Percentiles rank a stretch among this genome's conserved stretches.
These are phyloP conservation scores for Cosmopolites sordidus DNA, from an alignment of 2,888 invertebrate species.

Conservation along the genomic window DNA sequence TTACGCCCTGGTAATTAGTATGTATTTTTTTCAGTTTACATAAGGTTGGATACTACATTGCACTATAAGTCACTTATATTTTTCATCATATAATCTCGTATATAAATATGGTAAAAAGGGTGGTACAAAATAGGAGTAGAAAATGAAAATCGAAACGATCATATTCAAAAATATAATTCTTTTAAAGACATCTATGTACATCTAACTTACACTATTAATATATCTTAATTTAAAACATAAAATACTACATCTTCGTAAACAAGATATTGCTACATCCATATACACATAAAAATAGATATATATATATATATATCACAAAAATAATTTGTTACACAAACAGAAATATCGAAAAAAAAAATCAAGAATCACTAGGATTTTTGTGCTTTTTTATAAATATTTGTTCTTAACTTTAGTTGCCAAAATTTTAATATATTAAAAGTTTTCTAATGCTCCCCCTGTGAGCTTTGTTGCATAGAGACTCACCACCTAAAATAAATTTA, in stretches of 20 bases:
- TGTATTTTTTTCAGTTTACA: too few relatives aligned
- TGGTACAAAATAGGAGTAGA: too few relatives aligned
- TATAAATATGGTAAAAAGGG: too few relatives aligned
- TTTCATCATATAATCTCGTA: too few relatives aligned
- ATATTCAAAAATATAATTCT: background rate
- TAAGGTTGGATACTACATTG: too few relatives aligned
- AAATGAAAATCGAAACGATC: too few relatives aligned
- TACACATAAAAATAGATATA: background rate
- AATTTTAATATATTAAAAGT: constrained; percentile 42
- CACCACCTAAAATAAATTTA: constrained; percentile 66
- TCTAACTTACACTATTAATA: background rate
- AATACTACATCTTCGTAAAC: background rate
- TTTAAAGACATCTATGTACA: background rate
- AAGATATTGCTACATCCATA: background rate
- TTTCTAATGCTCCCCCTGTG: constrained; percentile 66
- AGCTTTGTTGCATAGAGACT: constrained; percentile 80
- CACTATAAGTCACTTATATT: too few relatives aligned
- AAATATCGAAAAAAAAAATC: background rate
- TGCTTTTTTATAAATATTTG: constrained; percentile 5
- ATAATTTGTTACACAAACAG: background rate
- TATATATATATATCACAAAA: background rate
- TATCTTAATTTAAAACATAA: background rate
- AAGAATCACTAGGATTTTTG: background rate
- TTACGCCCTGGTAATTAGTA: too few relatives aligned
- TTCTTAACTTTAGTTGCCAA: background rate